Evolutionary conservation across 2,797 vertebrate species (phyloP).

Genomic region (Lophius americanus): DNA sequence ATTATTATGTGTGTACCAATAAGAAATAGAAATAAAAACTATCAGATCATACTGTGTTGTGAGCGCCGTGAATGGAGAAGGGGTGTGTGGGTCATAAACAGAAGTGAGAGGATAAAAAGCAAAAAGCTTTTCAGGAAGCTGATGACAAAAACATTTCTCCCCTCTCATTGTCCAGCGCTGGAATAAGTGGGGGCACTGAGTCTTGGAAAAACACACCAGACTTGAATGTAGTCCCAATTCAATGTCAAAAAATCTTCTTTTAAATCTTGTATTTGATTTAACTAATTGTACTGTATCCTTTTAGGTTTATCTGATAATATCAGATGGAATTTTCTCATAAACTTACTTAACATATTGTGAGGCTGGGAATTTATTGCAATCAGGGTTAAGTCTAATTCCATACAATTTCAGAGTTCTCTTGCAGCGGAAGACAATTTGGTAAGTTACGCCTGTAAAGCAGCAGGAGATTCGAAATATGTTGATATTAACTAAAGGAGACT

Average conservation of each 20-base stretch:
- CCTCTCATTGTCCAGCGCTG: slow-evolving; percentile 24
- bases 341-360: slow-evolving; percentile 17
- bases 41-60: neutral
- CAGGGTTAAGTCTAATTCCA: slow-evolving; percentile 28
- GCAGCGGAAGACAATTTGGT: slow-evolving; percentile 21
- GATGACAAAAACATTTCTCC: slow-evolving; percentile 36
- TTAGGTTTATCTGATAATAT: slow-evolving; percentile 21
- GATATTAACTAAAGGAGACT: slow-evolving; percentile 25
- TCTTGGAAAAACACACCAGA: slow-evolving; percentile 33
- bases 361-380: slow-evolving; percentile 21
- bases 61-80: slow-evolving; percentile 12
- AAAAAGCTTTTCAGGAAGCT: slow-evolving; percentile 34
- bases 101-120: slow-evolving; percentile 37
- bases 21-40: slow-evolving; percentile 14
- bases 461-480: slow-evolving; percentile 29
- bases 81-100: slow-evolving; percentile 22
- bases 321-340: slow-evolving; percentile 22
- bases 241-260: slow-evolving; percentile 28
- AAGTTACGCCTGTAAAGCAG: slow-evolving; percentile 44
- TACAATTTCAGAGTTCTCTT: slow-evolving; percentile 16
- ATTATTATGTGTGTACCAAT: slow-evolving; percentile 34
- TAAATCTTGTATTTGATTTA: slow-evolving; percentile 23
- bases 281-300: slow-evolving; percentile 17
- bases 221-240: slow-evolving; percentile 20
- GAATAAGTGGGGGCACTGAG: slow-evolving; percentile 9